These are phyloP conservation scores for Chrysodeixis includens DNA, from an alignment of 2,888 invertebrate genomes.

Conservation along the genomic window DNA sequence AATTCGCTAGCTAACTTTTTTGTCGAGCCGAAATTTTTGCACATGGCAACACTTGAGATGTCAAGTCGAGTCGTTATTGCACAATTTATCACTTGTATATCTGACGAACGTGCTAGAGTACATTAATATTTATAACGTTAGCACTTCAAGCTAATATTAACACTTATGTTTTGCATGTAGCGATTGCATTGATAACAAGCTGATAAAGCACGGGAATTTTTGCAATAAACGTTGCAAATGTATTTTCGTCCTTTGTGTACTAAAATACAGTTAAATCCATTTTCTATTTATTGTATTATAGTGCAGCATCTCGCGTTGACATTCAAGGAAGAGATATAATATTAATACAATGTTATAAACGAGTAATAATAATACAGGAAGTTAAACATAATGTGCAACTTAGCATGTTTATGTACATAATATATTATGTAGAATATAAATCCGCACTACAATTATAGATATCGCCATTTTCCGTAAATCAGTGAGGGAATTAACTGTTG, in stretches of 20 bases:
- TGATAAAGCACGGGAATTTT: neutral
- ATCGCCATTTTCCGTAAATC: conserved; percentile 45
- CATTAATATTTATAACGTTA: neutral
- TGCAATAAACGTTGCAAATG: neutral
- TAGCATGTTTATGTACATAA: neutral
- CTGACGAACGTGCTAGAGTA: conserved; percentile 15
- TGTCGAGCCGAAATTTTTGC: conserved; percentile 29
- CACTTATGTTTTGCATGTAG: neutral
- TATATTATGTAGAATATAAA: conserved; percentile 2
- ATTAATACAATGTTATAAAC: neutral
- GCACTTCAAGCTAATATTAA: conserved; percentile 1
- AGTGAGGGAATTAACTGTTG: conserved; percentile 14
- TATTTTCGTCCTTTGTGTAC: neutral
- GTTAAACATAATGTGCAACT: neutral
- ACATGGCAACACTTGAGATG: conserved; percentile 47
- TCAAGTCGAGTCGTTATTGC: conserved; percentile 45
- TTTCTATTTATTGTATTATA: no score
- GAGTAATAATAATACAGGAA: neutral
- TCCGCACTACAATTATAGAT: conserved; percentile 24
- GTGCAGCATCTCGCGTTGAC: no score
- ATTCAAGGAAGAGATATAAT: no score
- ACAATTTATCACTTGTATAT: conserved; percentile 35
- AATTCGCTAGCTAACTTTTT: conserved; percentile 49
- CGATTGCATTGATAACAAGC: conserved; percentile 1
- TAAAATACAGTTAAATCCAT: no score